phyloP scores from a whole-genome alignment of 2,888 invertebrate genomes.

The Cantharis nigra region DNA sequence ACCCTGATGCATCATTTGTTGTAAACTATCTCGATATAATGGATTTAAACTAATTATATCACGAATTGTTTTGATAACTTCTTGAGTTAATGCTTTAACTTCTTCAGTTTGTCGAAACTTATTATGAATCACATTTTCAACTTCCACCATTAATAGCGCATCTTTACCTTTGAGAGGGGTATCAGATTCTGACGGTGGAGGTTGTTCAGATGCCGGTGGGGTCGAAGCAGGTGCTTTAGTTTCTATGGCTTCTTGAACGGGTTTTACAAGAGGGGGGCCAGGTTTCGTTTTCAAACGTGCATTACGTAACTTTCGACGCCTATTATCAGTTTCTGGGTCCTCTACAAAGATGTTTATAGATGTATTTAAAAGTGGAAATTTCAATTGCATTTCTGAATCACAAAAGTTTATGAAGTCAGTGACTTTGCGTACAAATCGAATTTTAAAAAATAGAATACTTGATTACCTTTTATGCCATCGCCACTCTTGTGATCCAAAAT shows the following conservation, averaged over 20 bases:
- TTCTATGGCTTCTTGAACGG: slow-evolving; percentile 23
- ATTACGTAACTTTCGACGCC: slow-evolving; percentile 59
- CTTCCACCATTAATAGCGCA: slow-evolving; percentile 87
- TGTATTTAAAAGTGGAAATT: slow-evolving; percentile 82
- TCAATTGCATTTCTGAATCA: slow-evolving; percentile 72
- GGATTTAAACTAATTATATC: slow-evolving; percentile 98
- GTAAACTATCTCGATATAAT: slow-evolving; percentile 94
- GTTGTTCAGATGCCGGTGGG: neutral
- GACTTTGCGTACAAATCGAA: slow-evolving; percentile 40
- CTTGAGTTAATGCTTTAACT: slow-evolving; percentile 94
- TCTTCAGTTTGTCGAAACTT: slow-evolving; percentile 91
- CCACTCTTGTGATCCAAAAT: slow-evolving; percentile 74
- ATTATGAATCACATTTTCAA: slow-evolving; percentile 88
- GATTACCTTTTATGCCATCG: slow-evolving; percentile 55
- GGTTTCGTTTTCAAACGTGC: slow-evolving; percentile 45
- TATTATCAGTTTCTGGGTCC: slow-evolving; percentile 67
- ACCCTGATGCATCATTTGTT: slow-evolving; percentile 96
- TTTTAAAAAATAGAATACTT: neutral
- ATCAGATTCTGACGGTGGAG: slow-evolving; percentile 23
- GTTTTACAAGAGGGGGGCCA: slow-evolving; percentile 27
- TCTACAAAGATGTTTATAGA: slow-evolving; percentile 82
- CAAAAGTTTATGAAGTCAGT: slow-evolving; percentile 28
- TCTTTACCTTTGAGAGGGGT: slow-evolving; percentile 41
- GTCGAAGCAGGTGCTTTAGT: slow-evolving; percentile 2
- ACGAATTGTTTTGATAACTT: slow-evolving; percentile 94